Percentiles rank a stretch among this genome's conserved stretches.
These are phyloP conservation scores for Patagioenas fasciata DNA, from an alignment of 2,113 vertebrate genomes.

Conservation along the genomic window DNA sequence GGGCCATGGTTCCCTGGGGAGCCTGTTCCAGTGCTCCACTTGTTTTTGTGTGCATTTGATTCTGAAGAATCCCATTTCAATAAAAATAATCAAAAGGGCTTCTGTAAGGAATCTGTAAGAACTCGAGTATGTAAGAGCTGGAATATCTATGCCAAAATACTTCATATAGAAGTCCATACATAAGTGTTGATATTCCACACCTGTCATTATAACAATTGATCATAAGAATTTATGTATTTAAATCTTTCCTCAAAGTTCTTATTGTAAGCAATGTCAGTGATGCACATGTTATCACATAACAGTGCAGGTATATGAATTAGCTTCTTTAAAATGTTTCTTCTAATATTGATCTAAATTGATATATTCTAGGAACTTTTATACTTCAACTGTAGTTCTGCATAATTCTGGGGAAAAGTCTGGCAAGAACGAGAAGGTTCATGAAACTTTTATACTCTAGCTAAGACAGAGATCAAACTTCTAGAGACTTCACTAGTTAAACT, in stretches of 20 bases:
- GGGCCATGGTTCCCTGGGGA: too few species aligned
- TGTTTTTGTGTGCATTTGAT: not conserved
- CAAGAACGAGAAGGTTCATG: not conserved
- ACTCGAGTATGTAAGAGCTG: not conserved
- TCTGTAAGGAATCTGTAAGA: not conserved
- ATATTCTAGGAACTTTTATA: not conserved
- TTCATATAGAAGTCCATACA: fast-evolving
- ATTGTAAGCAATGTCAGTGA: not conserved
- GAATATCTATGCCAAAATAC: not conserved
- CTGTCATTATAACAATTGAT: not conserved
- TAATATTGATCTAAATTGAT: not conserved
- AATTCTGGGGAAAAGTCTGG: not conserved
- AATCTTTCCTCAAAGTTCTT: not conserved
- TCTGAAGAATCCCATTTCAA: not conserved
- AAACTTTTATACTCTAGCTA: not conserved
- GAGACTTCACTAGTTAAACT: not conserved
- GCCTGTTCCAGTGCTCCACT: not conserved
- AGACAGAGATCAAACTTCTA: not conserved
- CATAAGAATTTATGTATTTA: not conserved
- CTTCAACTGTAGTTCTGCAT: not conserved
- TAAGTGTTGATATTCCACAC: not conserved
- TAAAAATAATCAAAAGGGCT: not conserved
- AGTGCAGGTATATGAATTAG: not conserved
- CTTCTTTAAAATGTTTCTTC: not conserved
- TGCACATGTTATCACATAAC: not conserved